A percentile compares a stretch with the other conserved stretches of the same genome.
phyloP scores from a whole-genome alignment of 2,113 vertebrate genomes.

The Chiloscyllium plagiosum region DNA sequence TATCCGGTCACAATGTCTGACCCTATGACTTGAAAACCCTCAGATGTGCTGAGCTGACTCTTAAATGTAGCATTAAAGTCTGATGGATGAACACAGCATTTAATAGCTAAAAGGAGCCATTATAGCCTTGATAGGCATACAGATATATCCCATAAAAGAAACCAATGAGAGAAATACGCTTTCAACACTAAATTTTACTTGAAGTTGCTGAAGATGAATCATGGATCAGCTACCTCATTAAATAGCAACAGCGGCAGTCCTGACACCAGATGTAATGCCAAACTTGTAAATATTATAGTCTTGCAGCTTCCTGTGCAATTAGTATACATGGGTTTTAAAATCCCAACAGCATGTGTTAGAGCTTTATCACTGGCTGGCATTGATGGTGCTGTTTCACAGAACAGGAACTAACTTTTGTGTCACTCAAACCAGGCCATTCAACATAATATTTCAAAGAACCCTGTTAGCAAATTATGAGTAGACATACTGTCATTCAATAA shows the following conservation, averaged over 20 bases:
- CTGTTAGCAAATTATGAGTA: not conserved
- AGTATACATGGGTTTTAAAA: not conserved
- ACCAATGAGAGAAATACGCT: not conserved
- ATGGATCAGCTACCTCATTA: not conserved
- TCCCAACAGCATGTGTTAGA: slow-evolving; percentile 10
- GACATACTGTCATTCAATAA: not conserved
- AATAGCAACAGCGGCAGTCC: not conserved
- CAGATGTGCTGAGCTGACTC: not conserved
- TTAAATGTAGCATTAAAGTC: not conserved
- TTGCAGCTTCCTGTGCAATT: slow-evolving; percentile 7
- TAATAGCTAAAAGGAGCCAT: not conserved
- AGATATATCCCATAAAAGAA: not conserved
- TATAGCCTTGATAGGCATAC: not conserved
- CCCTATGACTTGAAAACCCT: not conserved
- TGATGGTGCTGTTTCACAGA: not conserved
- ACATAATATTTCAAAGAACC: not conserved
- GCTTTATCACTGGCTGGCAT: not conserved
- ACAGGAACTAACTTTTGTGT: not conserved
- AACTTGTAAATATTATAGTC: slow-evolving; percentile 10
- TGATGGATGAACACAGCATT: not conserved
- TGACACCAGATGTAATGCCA: slow-evolving; percentile 12
- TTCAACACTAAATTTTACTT: not conserved
- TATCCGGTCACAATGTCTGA: not conserved
- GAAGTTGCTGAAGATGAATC: not conserved
- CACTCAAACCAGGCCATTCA: not conserved